A percentile compares a stretch with the other conserved stretches of the same genome.
These are phyloP conservation scores for Diplosoma virens DNA, from an alignment of 23 tunicate species.

Conservation along the genomic window DNA sequence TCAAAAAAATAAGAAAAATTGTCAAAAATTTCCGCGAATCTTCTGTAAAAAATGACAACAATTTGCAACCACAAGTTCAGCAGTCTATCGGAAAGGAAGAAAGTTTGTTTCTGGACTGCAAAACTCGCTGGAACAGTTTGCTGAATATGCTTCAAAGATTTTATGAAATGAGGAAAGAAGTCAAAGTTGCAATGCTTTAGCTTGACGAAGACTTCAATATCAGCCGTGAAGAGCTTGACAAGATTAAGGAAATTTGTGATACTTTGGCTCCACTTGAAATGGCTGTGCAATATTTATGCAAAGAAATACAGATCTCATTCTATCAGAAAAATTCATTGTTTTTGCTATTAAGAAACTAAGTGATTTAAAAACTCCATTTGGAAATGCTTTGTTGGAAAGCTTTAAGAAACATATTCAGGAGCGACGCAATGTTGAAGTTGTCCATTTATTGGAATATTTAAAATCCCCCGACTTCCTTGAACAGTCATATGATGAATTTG, in stretches of 20 bases:
- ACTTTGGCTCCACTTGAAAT: conserved; percentile 6
- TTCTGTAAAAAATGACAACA: conserved; percentile 4
- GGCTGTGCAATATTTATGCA: conserved; percentile 6
- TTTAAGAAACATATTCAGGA: background rate
- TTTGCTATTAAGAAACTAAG: background rate
- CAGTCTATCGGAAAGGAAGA: background rate
- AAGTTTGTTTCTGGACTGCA: background rate
- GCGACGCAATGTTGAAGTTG: background rate
- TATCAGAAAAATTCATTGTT: conserved; percentile 17
- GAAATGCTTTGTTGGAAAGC: background rate
- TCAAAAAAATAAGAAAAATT: background rate
- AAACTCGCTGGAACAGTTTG: conserved; percentile 25
- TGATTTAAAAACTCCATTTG: background rate
- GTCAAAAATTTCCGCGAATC: background rate
- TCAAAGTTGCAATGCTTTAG: background rate
- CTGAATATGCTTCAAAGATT: conserved; percentile 20
- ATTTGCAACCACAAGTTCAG: background rate
- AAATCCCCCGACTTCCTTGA: conserved; percentile 2
- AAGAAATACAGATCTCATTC: background rate
- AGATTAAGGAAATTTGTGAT: conserved; percentile 11
- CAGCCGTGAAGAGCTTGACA: background rate
- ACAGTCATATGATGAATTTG: conserved; percentile 7
- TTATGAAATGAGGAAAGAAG: conserved; percentile 7
- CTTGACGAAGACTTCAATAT: background rate
- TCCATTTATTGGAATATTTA: conserved; percentile 12